Conservation (phyloP, 2,888 invertebrate genomes). For the Furcula furcula region DNA sequence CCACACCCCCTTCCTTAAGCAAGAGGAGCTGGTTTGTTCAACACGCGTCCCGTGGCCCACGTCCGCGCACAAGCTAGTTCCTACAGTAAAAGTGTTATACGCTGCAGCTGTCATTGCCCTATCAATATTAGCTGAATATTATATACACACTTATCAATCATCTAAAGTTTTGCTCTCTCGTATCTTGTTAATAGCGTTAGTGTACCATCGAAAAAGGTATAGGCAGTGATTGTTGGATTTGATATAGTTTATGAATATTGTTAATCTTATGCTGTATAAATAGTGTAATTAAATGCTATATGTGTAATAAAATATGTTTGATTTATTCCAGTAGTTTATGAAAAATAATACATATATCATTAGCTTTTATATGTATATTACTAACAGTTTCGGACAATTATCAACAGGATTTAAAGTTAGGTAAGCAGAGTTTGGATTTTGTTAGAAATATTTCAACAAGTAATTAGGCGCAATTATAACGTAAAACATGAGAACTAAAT, state of each 20-base stretch:
- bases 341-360: conserved; percentile 39
- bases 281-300: conserved; percentile 81
- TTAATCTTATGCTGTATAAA: conserved; percentile 82
- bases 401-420: conserved; percentile 57
- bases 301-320: conserved; percentile 75
- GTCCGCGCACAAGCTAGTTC: conserved; percentile 47
- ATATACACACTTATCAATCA: conserved; percentile 51
- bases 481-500: too few species aligned
- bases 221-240: conserved; percentile 81
- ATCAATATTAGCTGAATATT: conserved; percentile 48
- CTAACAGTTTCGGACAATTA: conserved; percentile 51
- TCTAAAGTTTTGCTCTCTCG: conserved; percentile 74
- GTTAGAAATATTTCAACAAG: conserved; percentile 52
- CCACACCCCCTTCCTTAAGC: too few species aligned
- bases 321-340: conserved; percentile 68
- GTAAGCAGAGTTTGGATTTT: conserved; percentile 63
- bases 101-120: conserved; percentile 50
- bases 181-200: conserved; percentile 75
- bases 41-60: conserved; percentile 1
- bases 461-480: too few species aligned
- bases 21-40: background rate
- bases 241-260: conserved; percentile 82
- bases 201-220: conserved; percentile 75
- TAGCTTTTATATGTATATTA: too few species aligned
- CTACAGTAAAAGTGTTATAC: conserved; percentile 49